Evolutionary conservation across 2,888 invertebrate genomes (phyloP).

Genomic region (Fragum whitleyi): DNA sequence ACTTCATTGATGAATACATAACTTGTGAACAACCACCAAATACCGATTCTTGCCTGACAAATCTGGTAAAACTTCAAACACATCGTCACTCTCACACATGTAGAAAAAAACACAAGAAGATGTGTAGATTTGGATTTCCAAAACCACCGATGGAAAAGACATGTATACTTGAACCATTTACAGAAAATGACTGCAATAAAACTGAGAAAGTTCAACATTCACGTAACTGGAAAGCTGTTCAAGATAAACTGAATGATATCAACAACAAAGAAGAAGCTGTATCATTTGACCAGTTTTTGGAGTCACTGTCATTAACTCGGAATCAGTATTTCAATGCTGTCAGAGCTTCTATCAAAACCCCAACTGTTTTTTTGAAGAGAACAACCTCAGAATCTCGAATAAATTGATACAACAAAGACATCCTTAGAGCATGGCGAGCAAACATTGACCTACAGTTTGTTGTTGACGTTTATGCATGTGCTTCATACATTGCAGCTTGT

Average conservation of each 20-base stretch:
- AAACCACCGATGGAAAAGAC: slow-evolving; percentile 52
- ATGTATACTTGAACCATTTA: slow-evolving; percentile 48
- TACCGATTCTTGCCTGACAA: neutral
- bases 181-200: neutral
- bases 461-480: slow-evolving; percentile 53
- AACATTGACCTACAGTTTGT: slow-evolving; percentile 25
- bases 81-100: slow-evolving; percentile 34
- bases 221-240: slow-evolving; percentile 2
- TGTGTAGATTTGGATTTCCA: slow-evolving; percentile 60
- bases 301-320: neutral
- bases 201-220: neutral
- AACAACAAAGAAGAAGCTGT: neutral
- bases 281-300: neutral
- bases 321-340: slow-evolving; percentile 15
- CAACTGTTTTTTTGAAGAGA: slow-evolving; percentile 43
- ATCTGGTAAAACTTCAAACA: slow-evolving; percentile 26
- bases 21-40: neutral
- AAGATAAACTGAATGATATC: neutral
- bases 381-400: slow-evolving; percentile 33
- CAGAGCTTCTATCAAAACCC: slow-evolving; percentile 10
- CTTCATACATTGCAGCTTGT: slow-evolving; percentile 55
- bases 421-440: slow-evolving; percentile 41
- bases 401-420: slow-evolving; percentile 43
- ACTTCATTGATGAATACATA: slow-evolving; percentile 47
- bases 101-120: slow-evolving; percentile 23